Evolutionary conservation across 2,888 invertebrate species (phyloP), one percentile per base, ranked within the genome.

Genomic region (Cybosia mesomella): DNA sequence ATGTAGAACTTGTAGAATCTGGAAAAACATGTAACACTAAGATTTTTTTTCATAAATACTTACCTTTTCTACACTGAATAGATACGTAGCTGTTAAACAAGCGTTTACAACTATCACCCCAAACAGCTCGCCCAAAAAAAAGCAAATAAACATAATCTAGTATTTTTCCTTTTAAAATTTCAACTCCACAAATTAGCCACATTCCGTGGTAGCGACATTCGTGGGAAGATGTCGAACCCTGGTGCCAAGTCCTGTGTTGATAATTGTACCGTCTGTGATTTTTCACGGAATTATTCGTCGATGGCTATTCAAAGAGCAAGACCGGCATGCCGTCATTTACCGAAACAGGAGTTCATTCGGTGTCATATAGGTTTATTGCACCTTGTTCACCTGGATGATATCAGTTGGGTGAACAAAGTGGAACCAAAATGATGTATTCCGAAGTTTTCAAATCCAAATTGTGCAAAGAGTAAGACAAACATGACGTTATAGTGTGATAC

Each of bases 271-370:
- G 28, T 58, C 28, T 32, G 28, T 81, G 80, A 79, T 81, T 84
- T 85, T 86, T 83, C 85, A 85, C 77, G 75, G 77, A 84, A 83
- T 83, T 76, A 83, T 82, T 81, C 75, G 69, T 74, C 80, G 71
- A 72, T 73, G 77, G 79, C 82, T 82, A 80, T 83, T 75, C 73
- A 73, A 80, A 74, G 72, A 82, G 75, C 65, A 68, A 75, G 76
- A 77, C 77, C 76, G 70, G 74, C 79, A 74, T 77, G 83, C 85
- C 85, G 86, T 87, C 85, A 77, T 86, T 84, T 81, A 67, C 85
- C 85, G 77, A 85, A 87, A 83, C 85, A 79, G 86, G 87, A 81
- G 76, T 58, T 58, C n/a, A n/a, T 49, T 49, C 49, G 49, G 49
- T 49, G 49, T 49, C 49, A 49, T 49, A 49, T 43, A 18, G 28